Evolutionary conservation across 1,140 invertebrate genomes (phyloP).

Genomic region (Heliconius eleuchia): DNA sequence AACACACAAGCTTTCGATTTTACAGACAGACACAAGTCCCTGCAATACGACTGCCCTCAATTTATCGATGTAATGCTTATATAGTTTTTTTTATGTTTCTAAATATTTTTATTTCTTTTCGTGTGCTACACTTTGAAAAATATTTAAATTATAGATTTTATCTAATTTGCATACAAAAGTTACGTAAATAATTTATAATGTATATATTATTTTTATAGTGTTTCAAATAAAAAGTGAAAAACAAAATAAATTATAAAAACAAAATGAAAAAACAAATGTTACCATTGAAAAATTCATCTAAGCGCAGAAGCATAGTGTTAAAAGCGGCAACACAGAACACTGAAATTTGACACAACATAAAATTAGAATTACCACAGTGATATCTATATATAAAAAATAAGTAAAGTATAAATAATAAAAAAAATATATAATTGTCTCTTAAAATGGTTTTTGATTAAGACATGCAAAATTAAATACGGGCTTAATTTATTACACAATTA

Average conservation of each 20-base stretch:
- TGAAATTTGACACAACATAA: conserved; percentile 38
- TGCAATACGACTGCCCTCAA: no score
- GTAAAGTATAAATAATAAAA: background rate
- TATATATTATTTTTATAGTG: background rate
- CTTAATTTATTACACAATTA: no score
- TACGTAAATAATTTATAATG: background rate
- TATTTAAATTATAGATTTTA: no score
- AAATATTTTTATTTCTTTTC: no score
- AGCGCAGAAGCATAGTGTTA: conserved; percentile 36
- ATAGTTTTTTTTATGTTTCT: no score
- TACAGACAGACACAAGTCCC: no score
- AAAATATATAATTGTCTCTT: background rate
- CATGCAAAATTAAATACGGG: no score
- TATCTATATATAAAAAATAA: background rate
- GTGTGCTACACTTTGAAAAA: no score
- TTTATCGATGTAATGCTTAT: no score
- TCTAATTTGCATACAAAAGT: no score
- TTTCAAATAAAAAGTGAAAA: background rate
- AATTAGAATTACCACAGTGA: conserved; percentile 15
- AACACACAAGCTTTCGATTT: no score
- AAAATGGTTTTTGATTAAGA: no score
- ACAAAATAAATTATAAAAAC: background rate
- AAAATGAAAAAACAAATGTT: conserved; percentile 28
- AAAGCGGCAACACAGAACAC: conserved; percentile 38
- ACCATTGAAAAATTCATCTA: conserved; percentile 28